Conservation (phyloP, 2,797 vertebrate species). For the Aldrovandia affinis region DNA sequence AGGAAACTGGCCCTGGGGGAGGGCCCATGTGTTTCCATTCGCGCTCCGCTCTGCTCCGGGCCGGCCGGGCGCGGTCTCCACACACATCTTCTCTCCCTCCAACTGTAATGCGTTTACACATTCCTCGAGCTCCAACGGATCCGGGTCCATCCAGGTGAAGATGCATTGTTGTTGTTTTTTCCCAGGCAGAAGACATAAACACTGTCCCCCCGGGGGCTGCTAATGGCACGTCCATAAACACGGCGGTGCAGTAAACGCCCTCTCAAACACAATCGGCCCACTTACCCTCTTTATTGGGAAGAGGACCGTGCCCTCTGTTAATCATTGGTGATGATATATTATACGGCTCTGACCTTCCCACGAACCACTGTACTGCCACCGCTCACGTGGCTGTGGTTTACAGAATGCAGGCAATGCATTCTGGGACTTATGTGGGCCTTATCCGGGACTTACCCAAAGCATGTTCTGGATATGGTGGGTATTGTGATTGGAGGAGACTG, state of each 20-base stretch:
- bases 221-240: background rate
- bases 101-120: background rate
- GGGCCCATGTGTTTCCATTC: background rate
- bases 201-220: background rate
- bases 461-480: background rate
- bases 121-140: background rate
- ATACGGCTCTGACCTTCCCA: background rate
- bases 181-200: background rate
- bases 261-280: background rate
- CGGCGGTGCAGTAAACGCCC: background rate
- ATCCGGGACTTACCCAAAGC: background rate
- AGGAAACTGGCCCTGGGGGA: background rate
- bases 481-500: background rate
- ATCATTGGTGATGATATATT: background rate
- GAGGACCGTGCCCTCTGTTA: background rate
- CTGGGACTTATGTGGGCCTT: no score
- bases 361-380: background rate
- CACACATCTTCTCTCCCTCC: background rate
- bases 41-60: background rate
- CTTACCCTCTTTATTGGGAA: background rate
- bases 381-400: background rate
- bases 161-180: background rate
- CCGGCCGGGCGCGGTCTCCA: background rate
- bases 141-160: background rate
- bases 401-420: background rate